A percentile compares a stretch with the other conserved stretches of the same genome.
These are phyloP conservation scores for Macrosoma leucophasiata DNA, from an alignment of 2,888 invertebrate genomes.

Conservation along the genomic window DNA sequence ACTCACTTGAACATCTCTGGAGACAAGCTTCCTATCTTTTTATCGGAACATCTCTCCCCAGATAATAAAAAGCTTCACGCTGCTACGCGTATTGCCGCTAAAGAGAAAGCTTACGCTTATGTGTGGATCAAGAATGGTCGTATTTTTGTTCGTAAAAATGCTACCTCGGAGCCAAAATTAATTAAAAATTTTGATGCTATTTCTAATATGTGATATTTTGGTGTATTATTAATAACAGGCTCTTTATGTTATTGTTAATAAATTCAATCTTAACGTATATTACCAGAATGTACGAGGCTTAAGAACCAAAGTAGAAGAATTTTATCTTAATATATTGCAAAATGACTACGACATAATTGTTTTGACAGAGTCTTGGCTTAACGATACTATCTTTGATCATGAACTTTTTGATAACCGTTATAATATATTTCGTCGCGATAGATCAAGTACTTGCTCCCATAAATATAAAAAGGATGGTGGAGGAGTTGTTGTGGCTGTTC, in stretches of 20 bases:
- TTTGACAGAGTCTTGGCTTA: no score
- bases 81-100: conserved; percentile 9
- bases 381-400: no score
- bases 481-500: neutral
- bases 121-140: conserved; percentile 10
- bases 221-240: no score
- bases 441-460: no score
- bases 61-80: conserved; percentile 9
- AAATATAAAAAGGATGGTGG: conserved; percentile 1
- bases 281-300: conserved; percentile 17
- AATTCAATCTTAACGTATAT: conserved; percentile 11
- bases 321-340: no score
- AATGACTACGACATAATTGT: no score
- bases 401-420: conserved; percentile 1
- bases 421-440: neutral
- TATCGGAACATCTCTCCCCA: conserved; percentile 7
- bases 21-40: conserved; percentile 13
- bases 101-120: conserved; percentile 5
- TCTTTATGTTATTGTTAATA: no score
- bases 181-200: no score
- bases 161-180: no score
- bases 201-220: no score
- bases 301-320: conserved; percentile 9
- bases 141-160: conserved; percentile 11
- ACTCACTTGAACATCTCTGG: conserved; percentile 12